Conservation (phyloP, 2,888 invertebrate genomes). For the Rhynchonema sp. region DNA sequence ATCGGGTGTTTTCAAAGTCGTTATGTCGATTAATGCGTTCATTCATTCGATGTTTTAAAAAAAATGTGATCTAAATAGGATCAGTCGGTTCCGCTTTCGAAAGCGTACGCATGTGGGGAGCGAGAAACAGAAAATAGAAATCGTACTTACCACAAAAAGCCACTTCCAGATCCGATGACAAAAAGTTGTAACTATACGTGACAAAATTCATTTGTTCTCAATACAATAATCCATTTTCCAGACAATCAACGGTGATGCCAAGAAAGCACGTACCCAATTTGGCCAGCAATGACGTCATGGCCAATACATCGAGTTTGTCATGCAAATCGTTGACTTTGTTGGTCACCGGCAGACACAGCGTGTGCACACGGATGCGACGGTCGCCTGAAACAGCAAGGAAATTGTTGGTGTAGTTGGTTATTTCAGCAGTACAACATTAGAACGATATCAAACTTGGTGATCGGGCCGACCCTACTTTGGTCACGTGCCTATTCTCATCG, state of each 20-base stretch:
- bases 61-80: no score
- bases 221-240: no score
- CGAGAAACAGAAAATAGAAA: not conserved
- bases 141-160: not conserved
- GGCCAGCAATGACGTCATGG: slow-evolving; percentile 68
- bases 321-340: slow-evolving; percentile 63
- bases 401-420: no score
- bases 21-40: no score
- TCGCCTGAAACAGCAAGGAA: slow-evolving; percentile 47
- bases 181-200: no score
- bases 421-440: no score
- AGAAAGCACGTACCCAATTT: slow-evolving; percentile 58
- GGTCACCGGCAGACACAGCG: slow-evolving; percentile 74
- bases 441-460: not conserved
- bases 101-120: no score
- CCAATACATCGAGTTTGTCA: slow-evolving; percentile 72
- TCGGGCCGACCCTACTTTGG: not conserved
- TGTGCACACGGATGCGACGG: slow-evolving; percentile 87
- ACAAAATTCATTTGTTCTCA: no score
- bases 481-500: not conserved
- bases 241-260: not conserved
- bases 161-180: no score
- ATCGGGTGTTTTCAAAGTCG: no score
- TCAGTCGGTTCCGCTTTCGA: no score
- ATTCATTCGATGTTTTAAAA: no score